Evolutionary conservation across 2,888 invertebrate species (phyloP).

Genomic region (Drosophila anceps): DNA sequence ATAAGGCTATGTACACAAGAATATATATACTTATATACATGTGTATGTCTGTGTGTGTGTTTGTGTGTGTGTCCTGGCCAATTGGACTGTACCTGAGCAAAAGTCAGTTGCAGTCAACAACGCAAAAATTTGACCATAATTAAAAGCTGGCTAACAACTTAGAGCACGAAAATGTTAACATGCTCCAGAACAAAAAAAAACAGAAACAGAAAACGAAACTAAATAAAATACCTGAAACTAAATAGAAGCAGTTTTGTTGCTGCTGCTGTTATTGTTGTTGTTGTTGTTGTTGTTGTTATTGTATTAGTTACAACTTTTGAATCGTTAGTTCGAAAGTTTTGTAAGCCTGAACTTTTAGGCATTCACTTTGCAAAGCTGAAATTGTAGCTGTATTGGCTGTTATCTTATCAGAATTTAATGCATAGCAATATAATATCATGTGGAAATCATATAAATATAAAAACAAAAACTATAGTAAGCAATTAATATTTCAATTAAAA

Average conservation of each 20-base stretch:
- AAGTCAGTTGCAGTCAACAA: constrained; percentile 41
- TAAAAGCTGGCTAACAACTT: constrained; percentile 62
- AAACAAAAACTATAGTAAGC: not conserved
- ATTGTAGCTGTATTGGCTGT: not conserved
- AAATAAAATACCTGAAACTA: constrained; percentile 1
- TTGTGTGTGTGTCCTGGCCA: constrained; percentile 5
- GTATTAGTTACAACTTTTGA: constrained; percentile 41
- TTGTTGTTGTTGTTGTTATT: constrained; percentile 10
- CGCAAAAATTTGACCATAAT: constrained; percentile 60
- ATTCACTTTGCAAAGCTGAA: not conserved
- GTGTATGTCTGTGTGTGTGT: constrained; percentile 4
- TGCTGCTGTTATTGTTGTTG: too few relatives aligned
- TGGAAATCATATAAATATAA: not conserved
- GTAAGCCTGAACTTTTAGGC: constrained; percentile 16
- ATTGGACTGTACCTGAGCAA: constrained; percentile 23
- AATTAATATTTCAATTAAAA: not conserved
- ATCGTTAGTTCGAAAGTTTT: constrained; percentile 52
- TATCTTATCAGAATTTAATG: not conserved
- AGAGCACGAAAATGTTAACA: constrained; percentile 26
- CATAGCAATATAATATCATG: not conserved
- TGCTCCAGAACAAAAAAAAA: constrained; percentile 11
- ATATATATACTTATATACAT: not conserved
- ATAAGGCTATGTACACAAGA: not conserved
- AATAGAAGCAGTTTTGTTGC: constrained; percentile 9
- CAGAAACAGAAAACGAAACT: constrained; percentile 5